phyloP scores from a whole-genome alignment of 2,888 invertebrate species.

The Tortrix viridana region DNA sequence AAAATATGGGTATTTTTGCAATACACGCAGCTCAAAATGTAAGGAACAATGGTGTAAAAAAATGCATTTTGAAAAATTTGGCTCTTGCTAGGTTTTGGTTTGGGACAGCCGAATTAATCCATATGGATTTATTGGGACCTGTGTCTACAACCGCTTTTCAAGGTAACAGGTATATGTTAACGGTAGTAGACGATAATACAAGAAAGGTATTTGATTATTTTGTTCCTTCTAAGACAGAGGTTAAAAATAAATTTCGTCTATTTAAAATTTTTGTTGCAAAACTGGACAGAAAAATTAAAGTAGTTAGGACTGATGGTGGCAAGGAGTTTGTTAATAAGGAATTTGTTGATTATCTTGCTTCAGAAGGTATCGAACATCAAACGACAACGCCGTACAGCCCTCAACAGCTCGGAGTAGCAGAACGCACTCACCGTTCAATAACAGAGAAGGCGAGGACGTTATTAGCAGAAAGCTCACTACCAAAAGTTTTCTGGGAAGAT shows the following conservation, averaged over 20 bases:
- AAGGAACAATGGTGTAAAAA: no score
- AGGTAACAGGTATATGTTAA: no score
- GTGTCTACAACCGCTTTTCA: no score
- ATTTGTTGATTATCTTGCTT: background rate
- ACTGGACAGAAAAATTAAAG: background rate
- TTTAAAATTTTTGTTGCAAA: background rate
- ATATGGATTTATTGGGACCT: no score
- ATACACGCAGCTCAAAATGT: no score
- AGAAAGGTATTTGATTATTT: background rate
- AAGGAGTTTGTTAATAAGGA: background rate
- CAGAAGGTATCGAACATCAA: background rate
- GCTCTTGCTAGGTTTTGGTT: no score
- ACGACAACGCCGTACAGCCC: background rate
- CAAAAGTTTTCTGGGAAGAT: background rate
- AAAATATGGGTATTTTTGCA: no score
- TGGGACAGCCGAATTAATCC: no score
- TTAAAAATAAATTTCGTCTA: background rate
- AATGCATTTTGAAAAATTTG: no score
- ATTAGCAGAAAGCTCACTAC: background rate
- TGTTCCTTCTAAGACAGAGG: slow-evolving; percentile 2
- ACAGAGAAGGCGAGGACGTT: no score
- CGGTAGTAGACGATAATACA: background rate
- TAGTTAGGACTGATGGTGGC: background rate
- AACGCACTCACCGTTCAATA: background rate
- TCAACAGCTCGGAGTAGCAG: background rate